Evolutionary conservation across 2,888 invertebrate species (phyloP).

Genomic region (Strigamia maritima): DNA sequence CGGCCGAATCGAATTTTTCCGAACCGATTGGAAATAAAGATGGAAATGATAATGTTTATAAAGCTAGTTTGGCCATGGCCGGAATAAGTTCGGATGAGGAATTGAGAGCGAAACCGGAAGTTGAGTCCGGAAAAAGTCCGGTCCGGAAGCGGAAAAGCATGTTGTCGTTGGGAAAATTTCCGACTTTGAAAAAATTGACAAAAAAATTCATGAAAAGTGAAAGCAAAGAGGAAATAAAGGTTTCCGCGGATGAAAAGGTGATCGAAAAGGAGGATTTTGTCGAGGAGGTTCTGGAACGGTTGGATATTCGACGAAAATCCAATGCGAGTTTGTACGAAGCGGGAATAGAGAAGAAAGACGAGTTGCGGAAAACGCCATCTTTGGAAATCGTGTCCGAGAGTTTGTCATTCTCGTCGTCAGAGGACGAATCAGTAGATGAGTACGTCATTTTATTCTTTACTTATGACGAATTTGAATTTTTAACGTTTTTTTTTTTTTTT

Average conservation of each 20-base stretch:
- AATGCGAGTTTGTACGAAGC: not conserved
- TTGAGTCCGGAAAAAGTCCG: not conserved
- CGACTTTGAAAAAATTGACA: not conserved
- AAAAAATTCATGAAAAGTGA: not conserved
- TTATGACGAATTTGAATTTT: not conserved
- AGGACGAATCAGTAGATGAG: no score
- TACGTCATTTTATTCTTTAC: not conserved
- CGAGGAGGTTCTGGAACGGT: slow-evolving; percentile 11
- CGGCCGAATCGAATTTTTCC: not conserved
- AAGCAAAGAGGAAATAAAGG: not conserved
- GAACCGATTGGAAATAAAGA: not conserved
- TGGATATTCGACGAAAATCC: not conserved
- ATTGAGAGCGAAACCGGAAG: not conserved
- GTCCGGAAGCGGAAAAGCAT: not conserved
- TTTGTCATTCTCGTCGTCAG: not conserved
- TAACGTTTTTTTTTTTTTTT: not conserved
- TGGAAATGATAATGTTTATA: not conserved
- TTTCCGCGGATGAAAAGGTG: not conserved
- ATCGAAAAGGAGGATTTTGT: slow-evolving; percentile 18
- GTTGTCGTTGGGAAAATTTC: not conserved
- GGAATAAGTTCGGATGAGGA: not conserved
- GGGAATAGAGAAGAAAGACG: not conserved
- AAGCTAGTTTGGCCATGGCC: not conserved
- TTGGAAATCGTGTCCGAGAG: slow-evolving; percentile 15
- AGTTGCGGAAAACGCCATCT: not conserved